phyloP scores from a whole-genome alignment of 2,113 vertebrate species.

The Platanista minor region DNA sequence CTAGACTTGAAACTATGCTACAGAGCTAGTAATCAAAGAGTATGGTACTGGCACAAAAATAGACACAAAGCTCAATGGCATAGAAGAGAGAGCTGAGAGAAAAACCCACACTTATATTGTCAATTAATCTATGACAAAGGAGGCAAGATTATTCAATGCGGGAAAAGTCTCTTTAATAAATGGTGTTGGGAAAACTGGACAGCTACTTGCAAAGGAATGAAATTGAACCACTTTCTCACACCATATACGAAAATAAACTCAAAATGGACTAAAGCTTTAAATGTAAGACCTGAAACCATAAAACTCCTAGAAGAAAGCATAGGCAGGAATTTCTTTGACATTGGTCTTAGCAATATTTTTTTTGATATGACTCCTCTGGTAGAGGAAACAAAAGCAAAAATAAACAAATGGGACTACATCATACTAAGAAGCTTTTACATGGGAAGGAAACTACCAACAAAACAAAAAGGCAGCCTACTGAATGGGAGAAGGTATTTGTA shows the following conservation, averaged over 20 bases:
- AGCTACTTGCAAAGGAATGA: background rate
- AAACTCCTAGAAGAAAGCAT: background rate
- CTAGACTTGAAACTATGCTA: background rate
- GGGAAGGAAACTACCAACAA: background rate
- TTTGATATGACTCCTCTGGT: background rate
- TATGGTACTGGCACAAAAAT: background rate
- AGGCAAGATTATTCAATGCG: background rate
- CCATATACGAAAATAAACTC: background rate
- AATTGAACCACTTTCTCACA: background rate
- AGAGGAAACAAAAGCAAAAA: background rate
- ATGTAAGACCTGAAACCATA: background rate
- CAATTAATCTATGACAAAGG: background rate
- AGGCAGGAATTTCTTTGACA: background rate
- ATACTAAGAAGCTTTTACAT: background rate
- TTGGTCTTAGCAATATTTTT: background rate
- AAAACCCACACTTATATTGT: background rate
- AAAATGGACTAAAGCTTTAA: background rate
- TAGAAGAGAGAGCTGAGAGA: background rate
- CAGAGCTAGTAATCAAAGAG: background rate
- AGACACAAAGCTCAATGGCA: background rate
- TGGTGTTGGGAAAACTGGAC: background rate
- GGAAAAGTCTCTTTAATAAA: background rate
- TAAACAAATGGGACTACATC: accelerated
- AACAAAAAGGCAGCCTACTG: background rate
- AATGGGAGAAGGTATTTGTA: background rate